Percentiles rank a stretch among this genome's conserved stretches.
Evolutionary conservation across 2,797 vertebrate genomes (phyloP).

Genomic region (Scomberomorus guttatus): DNA sequence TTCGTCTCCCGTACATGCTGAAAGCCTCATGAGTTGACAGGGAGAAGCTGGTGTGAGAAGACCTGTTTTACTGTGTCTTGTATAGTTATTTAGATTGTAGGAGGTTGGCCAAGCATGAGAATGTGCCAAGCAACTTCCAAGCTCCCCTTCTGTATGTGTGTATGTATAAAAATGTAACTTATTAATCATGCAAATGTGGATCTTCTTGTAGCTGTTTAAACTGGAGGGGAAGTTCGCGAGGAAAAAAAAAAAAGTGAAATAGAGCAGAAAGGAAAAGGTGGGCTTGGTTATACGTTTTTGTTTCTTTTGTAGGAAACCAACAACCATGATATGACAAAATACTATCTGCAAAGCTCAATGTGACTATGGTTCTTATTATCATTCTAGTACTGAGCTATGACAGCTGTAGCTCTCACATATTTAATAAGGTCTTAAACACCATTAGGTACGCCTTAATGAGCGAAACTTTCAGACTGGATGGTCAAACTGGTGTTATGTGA

Average conservation of each 20-base stretch:
- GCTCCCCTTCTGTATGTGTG: constrained; percentile 78
- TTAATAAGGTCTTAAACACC: constrained; percentile 77
- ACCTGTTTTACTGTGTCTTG: constrained; percentile 82
- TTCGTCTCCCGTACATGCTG: constrained; percentile 68
- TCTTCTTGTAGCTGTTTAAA: constrained; percentile 85
- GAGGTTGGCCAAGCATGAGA: constrained; percentile 81
- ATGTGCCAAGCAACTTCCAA: constrained; percentile 83
- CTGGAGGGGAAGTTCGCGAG: constrained; percentile 67
- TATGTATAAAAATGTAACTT: constrained; percentile 85
- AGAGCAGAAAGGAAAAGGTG: constrained; percentile 45
- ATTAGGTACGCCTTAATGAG: constrained; percentile 83
- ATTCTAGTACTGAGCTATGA: constrained; percentile 59
- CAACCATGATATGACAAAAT: constrained; percentile 53
- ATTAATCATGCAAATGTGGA: constrained; percentile 88
- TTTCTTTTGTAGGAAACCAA: constrained; percentile 67
- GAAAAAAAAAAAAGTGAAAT: constrained; percentile 66
- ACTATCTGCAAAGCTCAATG: constrained; percentile 63
- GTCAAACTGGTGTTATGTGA: constrained; percentile 68
- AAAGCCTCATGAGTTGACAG: constrained; percentile 67
- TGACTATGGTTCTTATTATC: constrained; percentile 55
- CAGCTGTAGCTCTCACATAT: constrained; percentile 62
- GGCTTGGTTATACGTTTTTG: constrained; percentile 48
- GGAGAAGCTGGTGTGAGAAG: constrained; percentile 65
- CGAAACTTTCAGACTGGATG: constrained; percentile 67
- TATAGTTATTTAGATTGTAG: constrained; percentile 85